These are phyloP conservation scores for Rattus rattus DNA, from an alignment of 2,113 vertebrate species.

Conservation along the genomic window DNA sequence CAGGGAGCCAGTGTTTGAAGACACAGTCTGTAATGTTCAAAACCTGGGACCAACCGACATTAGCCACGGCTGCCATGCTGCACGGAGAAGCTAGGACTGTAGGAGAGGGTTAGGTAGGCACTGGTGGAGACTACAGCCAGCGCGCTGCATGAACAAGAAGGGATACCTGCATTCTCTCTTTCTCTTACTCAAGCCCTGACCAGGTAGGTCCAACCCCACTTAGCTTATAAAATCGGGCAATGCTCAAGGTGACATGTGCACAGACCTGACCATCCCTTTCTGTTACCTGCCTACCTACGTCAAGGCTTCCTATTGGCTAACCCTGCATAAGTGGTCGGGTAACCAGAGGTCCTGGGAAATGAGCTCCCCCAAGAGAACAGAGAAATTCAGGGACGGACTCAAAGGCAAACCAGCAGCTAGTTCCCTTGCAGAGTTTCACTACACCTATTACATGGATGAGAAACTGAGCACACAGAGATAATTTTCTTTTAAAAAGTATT, in stretches of 20 bases:
- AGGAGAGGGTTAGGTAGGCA: not conserved
- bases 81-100: not conserved
- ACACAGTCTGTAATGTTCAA: not conserved
- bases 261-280: not conserved
- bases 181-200: not conserved
- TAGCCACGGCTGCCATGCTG: not conserved
- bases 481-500: conserved; percentile 31
- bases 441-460: not conserved
- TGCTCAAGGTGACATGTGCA: not conserved
- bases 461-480: conserved; percentile 22
- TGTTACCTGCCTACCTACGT: not conserved
- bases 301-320: not conserved
- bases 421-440: not conserved
- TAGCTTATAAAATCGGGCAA: not conserved
- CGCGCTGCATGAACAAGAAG: not conserved
- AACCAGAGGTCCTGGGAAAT: not conserved
- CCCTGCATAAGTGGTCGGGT: not conserved
- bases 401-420: not conserved
- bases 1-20: not conserved
- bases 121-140: not conserved
- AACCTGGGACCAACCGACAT: not conserved
- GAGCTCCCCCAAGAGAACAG: not conserved
- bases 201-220: not conserved
- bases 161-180: not conserved
- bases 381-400: not conserved